phyloP scores from a whole-genome alignment of 2,797 vertebrate species.

The Channallabes apus region DNA sequence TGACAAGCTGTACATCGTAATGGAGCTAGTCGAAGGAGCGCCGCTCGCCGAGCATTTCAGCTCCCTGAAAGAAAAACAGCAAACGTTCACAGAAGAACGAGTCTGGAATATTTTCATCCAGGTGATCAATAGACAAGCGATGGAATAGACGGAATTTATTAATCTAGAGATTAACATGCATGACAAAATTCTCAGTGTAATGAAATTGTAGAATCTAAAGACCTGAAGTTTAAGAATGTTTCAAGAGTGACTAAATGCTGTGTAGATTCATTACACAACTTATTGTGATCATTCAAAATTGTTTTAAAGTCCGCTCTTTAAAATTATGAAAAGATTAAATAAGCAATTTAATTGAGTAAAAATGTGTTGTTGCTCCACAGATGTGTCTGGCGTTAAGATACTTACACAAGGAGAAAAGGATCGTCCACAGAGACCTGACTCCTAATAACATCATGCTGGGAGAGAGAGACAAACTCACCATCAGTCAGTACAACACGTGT shows the following conservation, averaged over 20 bases:
- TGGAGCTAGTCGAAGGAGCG: slow-evolving; percentile 88
- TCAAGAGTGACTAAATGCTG: neutral
- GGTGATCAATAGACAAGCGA: slow-evolving; percentile 65
- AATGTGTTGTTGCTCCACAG: slow-evolving; percentile 66
- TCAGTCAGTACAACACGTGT: slow-evolving; percentile 75
- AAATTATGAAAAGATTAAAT: neutral
- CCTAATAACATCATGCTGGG: slow-evolving; percentile 89
- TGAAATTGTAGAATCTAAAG: neutral
- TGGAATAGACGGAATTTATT: neutral
- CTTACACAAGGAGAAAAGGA: slow-evolving; percentile 89
- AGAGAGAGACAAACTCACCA: slow-evolving; percentile 86
- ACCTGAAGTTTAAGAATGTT: neutral
- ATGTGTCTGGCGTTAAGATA: slow-evolving; percentile 87
- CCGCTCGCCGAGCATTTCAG: slow-evolving; percentile 83
- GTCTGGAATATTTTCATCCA: slow-evolving; percentile 92
- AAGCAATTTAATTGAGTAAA: neutral
- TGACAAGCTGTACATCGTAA: slow-evolving; percentile 86
- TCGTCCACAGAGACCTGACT: slow-evolving; percentile 86
- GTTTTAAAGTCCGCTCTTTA: neutral
- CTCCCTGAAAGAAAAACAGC: slow-evolving; percentile 86
- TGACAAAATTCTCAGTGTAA: neutral
- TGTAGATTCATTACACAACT: too few species aligned
- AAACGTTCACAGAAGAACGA: slow-evolving; percentile 82
- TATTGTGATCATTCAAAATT: neutral
- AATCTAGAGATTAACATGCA: neutral